These are phyloP conservation scores for Brachionus koreanus DNA, from an alignment of 1,140 invertebrate species.

Conservation along the genomic window DNA sequence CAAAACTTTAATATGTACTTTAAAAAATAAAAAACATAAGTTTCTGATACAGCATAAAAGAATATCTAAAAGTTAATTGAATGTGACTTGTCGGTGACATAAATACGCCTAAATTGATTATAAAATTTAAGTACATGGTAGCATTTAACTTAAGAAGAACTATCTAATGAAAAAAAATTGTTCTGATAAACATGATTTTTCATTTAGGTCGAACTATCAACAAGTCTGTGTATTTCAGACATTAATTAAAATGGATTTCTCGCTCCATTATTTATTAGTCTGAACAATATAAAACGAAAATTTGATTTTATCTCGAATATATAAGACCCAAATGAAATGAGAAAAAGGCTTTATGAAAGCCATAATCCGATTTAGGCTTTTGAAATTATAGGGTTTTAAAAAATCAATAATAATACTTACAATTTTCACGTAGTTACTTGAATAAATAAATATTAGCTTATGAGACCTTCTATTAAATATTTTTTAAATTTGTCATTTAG, in stretches of 20 bases:
- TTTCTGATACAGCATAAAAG: no score
- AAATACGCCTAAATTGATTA: no score
- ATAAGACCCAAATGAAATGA: not conserved
- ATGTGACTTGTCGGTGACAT: no score
- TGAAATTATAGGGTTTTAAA: conserved; percentile 22
- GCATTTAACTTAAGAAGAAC: not conserved
- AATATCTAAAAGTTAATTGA: no score
- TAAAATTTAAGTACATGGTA: no score
- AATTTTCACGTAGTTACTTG: conserved; percentile 9
- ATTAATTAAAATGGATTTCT: not conserved
- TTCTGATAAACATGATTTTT: not conserved
- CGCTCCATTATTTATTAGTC: conserved; percentile 1
- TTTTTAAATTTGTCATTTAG: conserved; percentile 8
- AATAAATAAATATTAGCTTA: not conserved
- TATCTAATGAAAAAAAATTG: not conserved
- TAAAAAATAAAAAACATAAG: no score
- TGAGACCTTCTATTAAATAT: not conserved
- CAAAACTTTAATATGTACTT: no score
- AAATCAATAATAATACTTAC: not conserved
- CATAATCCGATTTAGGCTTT: conserved; percentile 16
- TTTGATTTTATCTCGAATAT: not conserved
- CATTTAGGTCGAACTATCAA: not conserved
- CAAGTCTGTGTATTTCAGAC: not conserved
- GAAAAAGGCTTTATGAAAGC: not conserved
- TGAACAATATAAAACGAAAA: not conserved